phyloP scores from a whole-genome alignment of 2,113 vertebrate species.

The Eira barbara region DNA sequence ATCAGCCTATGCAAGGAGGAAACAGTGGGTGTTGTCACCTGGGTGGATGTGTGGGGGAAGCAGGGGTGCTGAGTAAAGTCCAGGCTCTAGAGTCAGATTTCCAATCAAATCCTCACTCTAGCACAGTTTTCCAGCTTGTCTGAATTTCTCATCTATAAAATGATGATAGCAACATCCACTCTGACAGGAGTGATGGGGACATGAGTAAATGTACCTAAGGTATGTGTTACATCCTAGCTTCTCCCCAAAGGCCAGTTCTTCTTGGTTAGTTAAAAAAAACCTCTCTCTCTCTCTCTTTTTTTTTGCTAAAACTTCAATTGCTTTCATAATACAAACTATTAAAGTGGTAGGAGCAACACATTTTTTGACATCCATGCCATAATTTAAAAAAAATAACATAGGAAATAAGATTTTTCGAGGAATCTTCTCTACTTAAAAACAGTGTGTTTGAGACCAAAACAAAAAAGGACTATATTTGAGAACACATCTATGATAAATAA shows the following conservation, averaged over 20 bases:
- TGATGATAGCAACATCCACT: neutral
- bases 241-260: neutral
- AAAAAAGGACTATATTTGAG: neutral
- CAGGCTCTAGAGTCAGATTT: neutral
- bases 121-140: neutral
- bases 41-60: too few relatives aligned
- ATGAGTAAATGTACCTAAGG: neutral
- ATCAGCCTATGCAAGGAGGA: neutral
- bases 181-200: neutral
- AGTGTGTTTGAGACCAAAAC: neutral
- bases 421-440: neutral
- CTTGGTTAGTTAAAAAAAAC: neutral
- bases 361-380: neutral
- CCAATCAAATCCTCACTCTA: neutral
- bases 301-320: neutral
- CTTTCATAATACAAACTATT: neutral
- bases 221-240: neutral
- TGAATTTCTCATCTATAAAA: neutral
- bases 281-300: too few relatives aligned
- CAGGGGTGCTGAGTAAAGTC: neutral
- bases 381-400: neutral
- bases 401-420: neutral
- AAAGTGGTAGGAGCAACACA: neutral
- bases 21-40: accelerated
- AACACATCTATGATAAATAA: neutral